Evolutionary conservation across 1,140 invertebrate species (phyloP).

Genomic region (Theocolax elegans): DNA sequence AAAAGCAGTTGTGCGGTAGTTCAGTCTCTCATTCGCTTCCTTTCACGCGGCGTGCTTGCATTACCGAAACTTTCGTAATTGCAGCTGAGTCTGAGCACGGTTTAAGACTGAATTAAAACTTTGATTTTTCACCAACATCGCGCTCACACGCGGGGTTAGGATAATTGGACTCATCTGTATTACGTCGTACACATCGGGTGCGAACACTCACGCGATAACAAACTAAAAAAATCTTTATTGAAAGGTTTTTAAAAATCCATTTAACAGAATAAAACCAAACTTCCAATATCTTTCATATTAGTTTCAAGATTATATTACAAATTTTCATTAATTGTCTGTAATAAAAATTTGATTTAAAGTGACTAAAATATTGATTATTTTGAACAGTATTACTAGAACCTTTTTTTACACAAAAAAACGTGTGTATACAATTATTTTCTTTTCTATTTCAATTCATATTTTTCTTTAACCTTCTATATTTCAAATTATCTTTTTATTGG

Average conservation of each 20-base stretch:
- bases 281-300: too few species aligned
- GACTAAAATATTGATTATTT: too few species aligned
- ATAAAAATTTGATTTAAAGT: too few species aligned
- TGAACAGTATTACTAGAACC: too few species aligned
- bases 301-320: too few species aligned
- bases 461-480: too few species aligned
- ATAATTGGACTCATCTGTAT: slow-evolving; percentile 50
- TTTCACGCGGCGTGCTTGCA: slow-evolving; percentile 29
- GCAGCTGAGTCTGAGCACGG: slow-evolving; percentile 48
- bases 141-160: slow-evolving; percentile 37
- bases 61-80: slow-evolving; percentile 62
- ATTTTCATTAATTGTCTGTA: too few species aligned
- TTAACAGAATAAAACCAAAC: background rate
- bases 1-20: slow-evolving; percentile 16
- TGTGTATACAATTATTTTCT: too few species aligned
- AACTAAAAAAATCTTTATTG: slow-evolving; percentile 47
- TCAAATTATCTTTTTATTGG: too few species aligned
- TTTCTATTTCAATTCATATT: too few species aligned
- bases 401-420: too few species aligned
- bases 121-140: slow-evolving; percentile 55
- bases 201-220: slow-evolving; percentile 51
- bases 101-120: slow-evolving; percentile 63
- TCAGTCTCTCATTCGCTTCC: slow-evolving; percentile 42
- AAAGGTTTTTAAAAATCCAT: slow-evolving; percentile 17
- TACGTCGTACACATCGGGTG: slow-evolving; percentile 33